Evolutionary conservation across 2,113 vertebrate species (phyloP), one percentile per base, ranked within the genome.

Genomic region (Sitta europaea): DNA sequence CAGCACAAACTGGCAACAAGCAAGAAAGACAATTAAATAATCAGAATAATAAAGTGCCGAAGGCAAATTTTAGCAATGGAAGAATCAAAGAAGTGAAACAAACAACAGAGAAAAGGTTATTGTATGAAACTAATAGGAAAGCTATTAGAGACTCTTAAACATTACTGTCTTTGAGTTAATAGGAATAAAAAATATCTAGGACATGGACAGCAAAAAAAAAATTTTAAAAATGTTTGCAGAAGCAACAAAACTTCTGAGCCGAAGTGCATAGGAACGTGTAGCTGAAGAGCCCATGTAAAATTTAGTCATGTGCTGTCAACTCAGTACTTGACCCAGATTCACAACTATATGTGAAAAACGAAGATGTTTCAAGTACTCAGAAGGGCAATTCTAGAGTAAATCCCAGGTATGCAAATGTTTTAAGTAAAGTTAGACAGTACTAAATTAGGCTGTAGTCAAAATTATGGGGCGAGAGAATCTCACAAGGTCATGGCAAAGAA

Each of bases 251-350:
- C 33, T 53, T 73, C 62, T 73, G 35, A 86, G 65, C n/a, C 47
- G 40, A 78, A 50, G 19, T 31, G 13, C 45, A 21, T 8, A 21
- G 65, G 31, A 24, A n/a, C 6, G 0, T 2, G 0, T n/a, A 51
- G 67, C 62, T 80, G 79, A 79, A 45, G 8, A 59, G 10, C 55
- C 59, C 28, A 2, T 33, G 40, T 45, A 57, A 72, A 85, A 86
- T 58, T 77, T 36, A 47, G 16, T 36, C 36, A 5, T 9, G 10
- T 66, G 55, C 17, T 86, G 54, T 58, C 42, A 86, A 9, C 47
- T 80, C 55, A 77, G 31, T 50, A 22, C 35, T 59, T 85, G 48
- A 72, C 43, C 53, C 45, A 43, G n/a, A 48, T 65, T 85, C 53
- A 59, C 48, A 73, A 45, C 58, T 48, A 14, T 3, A 36, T 10